These are phyloP conservation scores for Megaceryle maxima DNA, from an alignment of 2,113 vertebrate species.

Conservation along the genomic window DNA sequence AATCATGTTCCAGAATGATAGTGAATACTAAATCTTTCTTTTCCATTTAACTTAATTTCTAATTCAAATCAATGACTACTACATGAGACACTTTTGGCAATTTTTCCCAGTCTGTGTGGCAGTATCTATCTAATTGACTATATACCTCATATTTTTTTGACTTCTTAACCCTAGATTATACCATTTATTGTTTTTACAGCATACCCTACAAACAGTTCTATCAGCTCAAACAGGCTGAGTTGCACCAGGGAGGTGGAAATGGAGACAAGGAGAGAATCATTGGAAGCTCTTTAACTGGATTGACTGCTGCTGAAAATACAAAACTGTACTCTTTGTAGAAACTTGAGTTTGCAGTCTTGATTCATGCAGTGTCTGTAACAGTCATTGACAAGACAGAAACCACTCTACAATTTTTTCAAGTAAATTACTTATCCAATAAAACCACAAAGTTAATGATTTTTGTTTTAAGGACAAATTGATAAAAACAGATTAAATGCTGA, in stretches of 20 bases:
- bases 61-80: neutral
- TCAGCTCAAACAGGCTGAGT: neutral
- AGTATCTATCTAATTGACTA: neutral
- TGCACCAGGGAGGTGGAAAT: neutral
- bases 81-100: neutral
- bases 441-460: neutral
- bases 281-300: neutral
- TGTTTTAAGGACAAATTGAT: neutral
- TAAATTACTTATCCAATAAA: neutral
- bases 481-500: neutral
- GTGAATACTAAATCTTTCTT: neutral
- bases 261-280: neutral
- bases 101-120: neutral
- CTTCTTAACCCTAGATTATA: neutral
- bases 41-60: neutral
- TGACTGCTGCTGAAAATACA: neutral
- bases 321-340: neutral
- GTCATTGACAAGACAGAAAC: neutral
- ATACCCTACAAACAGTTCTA: neutral
- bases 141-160: fast-evolving
- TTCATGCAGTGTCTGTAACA: neutral
- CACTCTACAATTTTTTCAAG: neutral
- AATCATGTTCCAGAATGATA: neutral
- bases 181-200: neutral
- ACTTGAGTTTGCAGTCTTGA: neutral